Evolutionary conservation across 2,888 invertebrate genomes (phyloP), one percentile per base, ranked within the genome.

Genomic region (Drosophila nigricruria): DNA sequence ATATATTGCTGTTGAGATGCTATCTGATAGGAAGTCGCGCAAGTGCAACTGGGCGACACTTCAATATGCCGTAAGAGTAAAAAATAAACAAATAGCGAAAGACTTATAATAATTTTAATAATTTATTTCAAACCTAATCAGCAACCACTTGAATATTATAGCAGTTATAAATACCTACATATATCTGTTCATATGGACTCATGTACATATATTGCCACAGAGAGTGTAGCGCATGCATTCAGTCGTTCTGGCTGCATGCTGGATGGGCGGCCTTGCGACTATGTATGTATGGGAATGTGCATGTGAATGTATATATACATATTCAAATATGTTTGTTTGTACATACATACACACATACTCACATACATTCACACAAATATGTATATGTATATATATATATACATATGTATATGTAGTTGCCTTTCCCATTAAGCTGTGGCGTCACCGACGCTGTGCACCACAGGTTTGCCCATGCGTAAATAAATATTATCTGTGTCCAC

Each of bases 141-240:
- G 72, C 1, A 50, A 36, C 20, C 54, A 76, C 64, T 76, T 65
- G 47, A 73, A 45, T 23, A 64, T 69, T 72, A 69, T 72, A 23
- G 49, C 45, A 9, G 25, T 69, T 43, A 61, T 69, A 60, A 60
- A 68, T 52, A 27, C 8, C 20, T 14, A 34, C 9, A 40, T 40
- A 40, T 8, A 18, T 40, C n/a, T n/a, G n/a, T n/a, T 9, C 6
- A 12, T 18, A 40, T 3, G 3, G 18, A 40, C 3, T 0, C 10
- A 20, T 8, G 14, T 25, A 16, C 0, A 23, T 43, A 8, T 20
- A 25, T 14, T 6, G 5, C 2, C 20, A 23, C 23, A 14, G 6
- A 23, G 42, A 57, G 27, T 54, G 57, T 50, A 72, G 63, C n/a
- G 53, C 30, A 67, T 30, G 30, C 5, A 38, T 23, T 9, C 27